These are phyloP conservation scores for Benthosema pterotum DNA, from an alignment of 2,797 vertebrate genomes.

Conservation along the genomic window DNA sequence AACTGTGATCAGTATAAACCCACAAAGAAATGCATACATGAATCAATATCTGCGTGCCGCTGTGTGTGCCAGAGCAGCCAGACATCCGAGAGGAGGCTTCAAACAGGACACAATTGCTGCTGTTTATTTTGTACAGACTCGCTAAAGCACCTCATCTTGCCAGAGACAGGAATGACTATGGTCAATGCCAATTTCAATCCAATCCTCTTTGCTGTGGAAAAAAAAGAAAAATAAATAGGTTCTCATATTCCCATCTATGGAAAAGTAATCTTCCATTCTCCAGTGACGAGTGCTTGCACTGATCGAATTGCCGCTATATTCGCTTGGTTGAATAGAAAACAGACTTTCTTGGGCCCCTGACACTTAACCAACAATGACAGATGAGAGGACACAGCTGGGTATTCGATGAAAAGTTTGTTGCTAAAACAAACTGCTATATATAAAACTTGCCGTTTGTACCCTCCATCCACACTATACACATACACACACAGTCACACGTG, in stretches of 20 bases:
- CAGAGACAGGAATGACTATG: conserved; percentile 30
- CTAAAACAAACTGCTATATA: conserved; percentile 64
- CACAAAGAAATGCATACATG: conserved; percentile 12
- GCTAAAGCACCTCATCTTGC: conserved; percentile 26
- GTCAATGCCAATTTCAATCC: conserved; percentile 46
- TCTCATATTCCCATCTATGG: conserved; percentile 19
- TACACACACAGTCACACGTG: conserved; percentile 13
- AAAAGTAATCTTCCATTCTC: conserved; percentile 14
- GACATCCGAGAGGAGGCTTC: conserved; percentile 32
- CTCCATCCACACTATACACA: conserved; percentile 19
- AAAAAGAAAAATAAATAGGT: background rate
- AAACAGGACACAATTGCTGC: conserved; percentile 18
- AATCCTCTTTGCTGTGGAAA: conserved; percentile 10
- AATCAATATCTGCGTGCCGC: no score
- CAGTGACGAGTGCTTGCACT: conserved; percentile 17
- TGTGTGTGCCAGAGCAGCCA: conserved; percentile 36
- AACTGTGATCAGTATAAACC: conserved; percentile 39
- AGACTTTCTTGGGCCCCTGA: conserved; percentile 39
- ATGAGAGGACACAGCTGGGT: conserved; percentile 34
- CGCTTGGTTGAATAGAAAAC: conserved; percentile 37
- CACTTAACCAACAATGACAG: conserved; percentile 1
- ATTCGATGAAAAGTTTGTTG: conserved; percentile 29
- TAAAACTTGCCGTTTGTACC: conserved; percentile 43
- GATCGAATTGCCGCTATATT: conserved; percentile 15
- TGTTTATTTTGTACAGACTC: conserved; percentile 47